Percentiles rank a stretch among this genome's conserved stretches.
Evolutionary conservation across 1,140 invertebrate genomes (phyloP).

Genomic region (Micrasema longulum): DNA sequence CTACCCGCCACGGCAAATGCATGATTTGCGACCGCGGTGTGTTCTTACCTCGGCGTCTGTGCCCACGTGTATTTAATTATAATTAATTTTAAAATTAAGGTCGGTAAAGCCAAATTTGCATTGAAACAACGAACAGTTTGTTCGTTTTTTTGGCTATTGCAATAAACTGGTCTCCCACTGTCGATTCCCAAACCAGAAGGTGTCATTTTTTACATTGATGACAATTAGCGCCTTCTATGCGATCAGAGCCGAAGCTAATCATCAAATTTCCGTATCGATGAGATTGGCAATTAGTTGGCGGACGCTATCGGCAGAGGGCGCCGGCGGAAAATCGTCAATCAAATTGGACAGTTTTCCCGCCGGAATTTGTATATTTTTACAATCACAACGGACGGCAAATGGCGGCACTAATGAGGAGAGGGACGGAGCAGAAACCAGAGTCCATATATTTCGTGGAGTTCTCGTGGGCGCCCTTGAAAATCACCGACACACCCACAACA

Average conservation of each 20-base stretch:
- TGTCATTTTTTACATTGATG: background rate
- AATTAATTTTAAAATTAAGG: no score
- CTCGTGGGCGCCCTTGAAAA: constrained; percentile 14
- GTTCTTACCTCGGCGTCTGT: no score
- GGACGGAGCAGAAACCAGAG: no score
- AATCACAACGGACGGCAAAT: constrained; percentile 1
- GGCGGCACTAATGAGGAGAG: background rate
- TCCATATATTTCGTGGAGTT: background rate
- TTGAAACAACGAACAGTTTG: no score
- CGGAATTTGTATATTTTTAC: constrained; percentile 1
- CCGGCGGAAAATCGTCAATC: constrained; percentile 22
- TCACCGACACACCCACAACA: background rate
- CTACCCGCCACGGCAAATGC: no score
- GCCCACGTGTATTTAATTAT: no score
- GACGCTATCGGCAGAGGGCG: constrained; percentile 6
- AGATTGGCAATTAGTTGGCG: constrained; percentile 30
- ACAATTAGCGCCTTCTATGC: constrained; percentile 17
- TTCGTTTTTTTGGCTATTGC: no score
- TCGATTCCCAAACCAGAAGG: background rate
- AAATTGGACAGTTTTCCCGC: constrained; percentile 16
- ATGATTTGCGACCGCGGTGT: no score
- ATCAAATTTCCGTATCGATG: constrained; percentile 1
- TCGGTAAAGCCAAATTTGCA: no score
- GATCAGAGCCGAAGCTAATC: constrained; percentile 12
- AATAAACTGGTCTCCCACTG: background rate